Percentiles rank a stretch among this genome's conserved stretches.
Conservation (phyloP, 1,140 invertebrate species). For the Zaprionus davidi region DNA sequence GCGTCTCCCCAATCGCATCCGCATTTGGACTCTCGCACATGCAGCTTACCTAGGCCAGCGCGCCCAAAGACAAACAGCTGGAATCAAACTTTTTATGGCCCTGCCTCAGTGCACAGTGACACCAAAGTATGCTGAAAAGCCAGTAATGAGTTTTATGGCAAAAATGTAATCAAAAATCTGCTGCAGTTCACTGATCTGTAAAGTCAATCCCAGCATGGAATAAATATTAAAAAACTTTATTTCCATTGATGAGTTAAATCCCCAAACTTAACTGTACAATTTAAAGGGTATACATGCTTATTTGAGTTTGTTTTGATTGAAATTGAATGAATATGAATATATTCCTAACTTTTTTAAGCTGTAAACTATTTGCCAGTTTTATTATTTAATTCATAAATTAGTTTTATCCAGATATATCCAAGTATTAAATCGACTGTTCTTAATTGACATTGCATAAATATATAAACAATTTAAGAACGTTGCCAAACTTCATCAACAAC, state of each 20-base stretch:
- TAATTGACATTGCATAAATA: too few relatives aligned
- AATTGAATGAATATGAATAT: too few relatives aligned
- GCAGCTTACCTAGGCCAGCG: constrained; percentile 34
- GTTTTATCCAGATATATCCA: too few relatives aligned
- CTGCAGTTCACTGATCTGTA: background rate
- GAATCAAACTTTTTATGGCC: constrained; percentile 34
- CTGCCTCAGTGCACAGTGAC: constrained; percentile 13
- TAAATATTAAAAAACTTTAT: background rate
- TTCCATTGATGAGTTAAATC: background rate
- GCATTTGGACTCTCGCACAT: constrained; percentile 10
- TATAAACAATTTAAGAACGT: too few relatives aligned
- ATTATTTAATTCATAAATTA: background rate
- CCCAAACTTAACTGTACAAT: too few relatives aligned
- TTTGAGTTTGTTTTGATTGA: too few relatives aligned
- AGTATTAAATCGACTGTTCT: too few relatives aligned
- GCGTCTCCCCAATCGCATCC: constrained; percentile 18
- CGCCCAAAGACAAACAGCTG: constrained; percentile 38
- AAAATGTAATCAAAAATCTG: background rate
- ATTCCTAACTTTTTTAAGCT: too few relatives aligned
- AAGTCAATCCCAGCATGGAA: background rate
- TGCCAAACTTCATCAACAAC: too few relatives aligned
- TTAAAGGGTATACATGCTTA: too few relatives aligned
- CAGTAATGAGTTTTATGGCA: background rate
- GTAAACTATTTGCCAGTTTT: too few relatives aligned
- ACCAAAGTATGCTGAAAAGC: background rate